Conservation (phyloP, 2,113 vertebrate species). For the Pollimyrus isidori region DNA sequence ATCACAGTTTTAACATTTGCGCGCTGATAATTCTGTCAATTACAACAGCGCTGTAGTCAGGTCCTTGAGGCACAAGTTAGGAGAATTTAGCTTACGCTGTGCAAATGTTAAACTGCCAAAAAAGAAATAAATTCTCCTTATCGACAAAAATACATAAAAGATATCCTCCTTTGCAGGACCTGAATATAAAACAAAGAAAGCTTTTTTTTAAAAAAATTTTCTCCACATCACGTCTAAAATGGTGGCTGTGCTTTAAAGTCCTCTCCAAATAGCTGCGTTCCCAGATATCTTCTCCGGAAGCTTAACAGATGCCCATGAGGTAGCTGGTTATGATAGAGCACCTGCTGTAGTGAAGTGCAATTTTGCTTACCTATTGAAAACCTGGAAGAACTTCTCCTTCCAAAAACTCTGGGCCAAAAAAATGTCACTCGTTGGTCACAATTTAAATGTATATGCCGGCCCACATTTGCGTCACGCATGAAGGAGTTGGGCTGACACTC, state of each 20-base stretch:
- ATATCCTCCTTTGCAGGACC: not conserved
- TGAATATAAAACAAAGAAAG: not conserved
- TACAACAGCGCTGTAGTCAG: not conserved
- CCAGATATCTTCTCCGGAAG: not conserved
- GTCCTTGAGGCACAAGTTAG: not conserved
- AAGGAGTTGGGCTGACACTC: not conserved
- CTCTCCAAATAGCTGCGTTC: not conserved
- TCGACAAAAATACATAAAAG: not conserved
- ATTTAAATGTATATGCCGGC: not conserved
- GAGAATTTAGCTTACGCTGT: not conserved
- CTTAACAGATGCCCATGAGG: not conserved
- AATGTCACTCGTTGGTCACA: not conserved
- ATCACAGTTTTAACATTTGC: not conserved
- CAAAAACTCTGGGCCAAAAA: not conserved
- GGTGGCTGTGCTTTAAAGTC: not conserved
- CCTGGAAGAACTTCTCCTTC: not conserved
- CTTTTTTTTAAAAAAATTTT: not conserved
- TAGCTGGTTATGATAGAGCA: not conserved
- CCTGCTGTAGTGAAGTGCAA: not conserved
- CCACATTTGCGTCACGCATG: not conserved
- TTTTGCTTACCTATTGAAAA: not conserved
- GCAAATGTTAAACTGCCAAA: not conserved
- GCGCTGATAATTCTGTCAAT: not conserved
- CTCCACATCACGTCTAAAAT: not conserved
- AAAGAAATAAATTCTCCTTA: not conserved